Conservation (phyloP, 2,797 vertebrate species). For the Myripristis murdjan region DNA sequence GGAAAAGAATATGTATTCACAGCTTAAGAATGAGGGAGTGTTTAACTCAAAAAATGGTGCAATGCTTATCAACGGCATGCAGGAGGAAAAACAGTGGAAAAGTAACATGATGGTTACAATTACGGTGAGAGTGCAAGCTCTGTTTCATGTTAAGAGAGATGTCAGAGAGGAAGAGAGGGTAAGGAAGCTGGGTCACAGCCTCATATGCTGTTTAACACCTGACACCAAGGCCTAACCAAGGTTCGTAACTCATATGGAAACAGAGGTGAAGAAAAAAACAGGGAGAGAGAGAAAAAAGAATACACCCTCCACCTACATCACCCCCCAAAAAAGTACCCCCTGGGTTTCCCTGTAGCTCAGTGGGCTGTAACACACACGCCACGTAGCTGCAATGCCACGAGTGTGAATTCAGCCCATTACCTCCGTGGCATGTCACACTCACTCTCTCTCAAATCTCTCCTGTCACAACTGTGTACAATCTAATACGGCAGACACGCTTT, state of each 20-base stretch:
- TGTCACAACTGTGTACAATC: slow-evolving; percentile 17
- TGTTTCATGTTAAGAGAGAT: slow-evolving; percentile 70
- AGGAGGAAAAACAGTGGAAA: slow-evolving; percentile 43
- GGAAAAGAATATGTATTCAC: slow-evolving; percentile 24
- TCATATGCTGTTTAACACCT: slow-evolving; percentile 80
- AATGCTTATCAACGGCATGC: slow-evolving; percentile 46
- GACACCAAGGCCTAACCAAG: slow-evolving; percentile 63
- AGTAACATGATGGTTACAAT: slow-evolving; percentile 65
- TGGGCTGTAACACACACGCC: neutral
- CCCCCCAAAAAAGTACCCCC: neutral
- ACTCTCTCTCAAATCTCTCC: slow-evolving; percentile 32
- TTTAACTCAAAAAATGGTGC: slow-evolving; percentile 36
- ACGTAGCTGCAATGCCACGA: neutral
- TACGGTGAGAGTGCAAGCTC: slow-evolving; percentile 65
- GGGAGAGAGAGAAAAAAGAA: neutral
- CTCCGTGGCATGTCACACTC: neutral
- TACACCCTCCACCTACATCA: too few species aligned
- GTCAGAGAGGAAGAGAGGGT: slow-evolving; percentile 69
- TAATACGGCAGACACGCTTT: neutral
- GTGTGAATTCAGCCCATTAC: neutral
- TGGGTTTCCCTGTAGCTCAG: neutral
- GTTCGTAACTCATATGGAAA: slow-evolving; percentile 59
- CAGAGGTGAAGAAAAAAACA: slow-evolving; percentile 42
- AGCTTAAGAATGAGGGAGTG: slow-evolving; percentile 38
- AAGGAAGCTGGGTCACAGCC: slow-evolving; percentile 67